phyloP scores from a whole-genome alignment of 2,113 vertebrate genomes.

The Asarcornis scutulata region DNA sequence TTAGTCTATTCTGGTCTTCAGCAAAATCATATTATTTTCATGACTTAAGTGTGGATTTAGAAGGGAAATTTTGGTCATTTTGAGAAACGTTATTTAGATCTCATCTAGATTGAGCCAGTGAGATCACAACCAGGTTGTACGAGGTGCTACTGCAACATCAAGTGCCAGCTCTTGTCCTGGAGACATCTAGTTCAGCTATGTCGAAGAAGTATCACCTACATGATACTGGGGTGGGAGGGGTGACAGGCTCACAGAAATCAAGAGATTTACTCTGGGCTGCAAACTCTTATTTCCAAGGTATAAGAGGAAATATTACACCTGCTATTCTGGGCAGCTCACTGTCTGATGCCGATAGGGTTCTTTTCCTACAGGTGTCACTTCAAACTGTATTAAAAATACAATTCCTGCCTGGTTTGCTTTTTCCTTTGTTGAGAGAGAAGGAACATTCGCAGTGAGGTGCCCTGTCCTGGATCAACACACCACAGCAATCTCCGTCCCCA shows the following conservation, averaged over 20 bases:
- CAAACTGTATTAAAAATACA: not conserved
- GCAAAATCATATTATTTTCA: not conserved
- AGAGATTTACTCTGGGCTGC: not conserved
- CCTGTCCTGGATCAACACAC: not conserved
- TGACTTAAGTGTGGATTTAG: not conserved
- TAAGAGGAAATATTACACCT: not conserved
- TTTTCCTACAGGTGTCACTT: not conserved
- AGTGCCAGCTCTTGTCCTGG: not conserved
- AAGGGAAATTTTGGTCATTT: not conserved
- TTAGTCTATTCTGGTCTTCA: not conserved
- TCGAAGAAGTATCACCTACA: not conserved
- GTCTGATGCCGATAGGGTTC: not conserved
- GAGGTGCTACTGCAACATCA: not conserved
- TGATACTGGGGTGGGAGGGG: not conserved
- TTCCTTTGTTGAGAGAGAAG: not conserved
- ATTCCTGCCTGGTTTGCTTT: not conserved
- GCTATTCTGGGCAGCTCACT: not conserved
- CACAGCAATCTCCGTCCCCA: not conserved
- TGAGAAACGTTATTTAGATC: not conserved
- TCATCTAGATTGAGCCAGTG: not conserved
- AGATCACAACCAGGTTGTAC: not conserved
- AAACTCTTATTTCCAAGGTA: not conserved
- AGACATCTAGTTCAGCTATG: not conserved
- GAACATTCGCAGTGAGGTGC: not conserved
- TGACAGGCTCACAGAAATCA: not conserved